phyloP scores from a whole-genome alignment of 2,113 vertebrate genomes.

The Hyla sarda region DNA sequence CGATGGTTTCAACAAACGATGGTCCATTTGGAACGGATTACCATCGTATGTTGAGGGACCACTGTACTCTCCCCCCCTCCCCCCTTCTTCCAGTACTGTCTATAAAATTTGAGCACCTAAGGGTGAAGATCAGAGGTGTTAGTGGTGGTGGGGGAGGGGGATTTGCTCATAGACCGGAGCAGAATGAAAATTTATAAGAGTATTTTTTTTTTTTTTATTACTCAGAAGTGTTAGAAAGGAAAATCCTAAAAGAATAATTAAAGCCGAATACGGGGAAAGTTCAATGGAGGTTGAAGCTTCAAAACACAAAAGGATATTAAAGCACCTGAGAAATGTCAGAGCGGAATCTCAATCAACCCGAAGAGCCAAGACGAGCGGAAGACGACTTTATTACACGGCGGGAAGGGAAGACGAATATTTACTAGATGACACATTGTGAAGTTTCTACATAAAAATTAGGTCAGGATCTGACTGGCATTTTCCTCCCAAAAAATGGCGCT shows the following conservation, averaged over 20 bases:
- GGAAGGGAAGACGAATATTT: not conserved
- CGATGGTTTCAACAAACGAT: no score
- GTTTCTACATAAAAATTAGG: no score
- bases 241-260: not conserved
- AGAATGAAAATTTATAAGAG: not conserved
- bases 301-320: not conserved
- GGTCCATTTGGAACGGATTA: no score
- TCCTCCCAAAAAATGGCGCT: no score
- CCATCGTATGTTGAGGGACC: no score
- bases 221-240: not conserved
- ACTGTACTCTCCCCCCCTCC: no score
- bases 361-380: not conserved
- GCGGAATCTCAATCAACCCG: not conserved
- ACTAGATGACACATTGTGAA: not conserved
- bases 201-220: not conserved
- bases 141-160: no score
- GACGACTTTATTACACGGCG: not conserved
- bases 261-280: not conserved
- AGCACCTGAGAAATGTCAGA: not conserved
- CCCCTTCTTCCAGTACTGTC: no score
- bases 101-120: no score
- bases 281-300: not conserved
- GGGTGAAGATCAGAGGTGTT: no score
- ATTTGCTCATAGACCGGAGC: not conserved
- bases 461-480: no score